Base-by-base conservation (phyloP, 2,113 vertebrate genomes). In the Varanus salvator region DNA sequence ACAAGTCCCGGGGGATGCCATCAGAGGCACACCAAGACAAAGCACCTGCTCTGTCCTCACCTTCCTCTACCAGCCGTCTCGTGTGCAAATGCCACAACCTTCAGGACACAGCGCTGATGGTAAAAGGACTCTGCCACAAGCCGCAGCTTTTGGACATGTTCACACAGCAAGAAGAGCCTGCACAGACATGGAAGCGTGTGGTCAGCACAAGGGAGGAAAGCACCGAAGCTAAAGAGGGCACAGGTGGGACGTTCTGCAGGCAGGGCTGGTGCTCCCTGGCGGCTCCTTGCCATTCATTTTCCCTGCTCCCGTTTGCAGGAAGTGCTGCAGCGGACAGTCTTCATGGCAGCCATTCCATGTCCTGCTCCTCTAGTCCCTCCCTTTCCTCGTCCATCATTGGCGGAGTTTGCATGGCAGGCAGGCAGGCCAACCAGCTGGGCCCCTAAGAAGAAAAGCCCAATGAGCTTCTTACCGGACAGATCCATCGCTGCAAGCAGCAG, bases 71-170 rank as follows among this genome's bases (percentile, higher is more conserved):
- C 92, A 44, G 91, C 75, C 38, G 48, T 4, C 1, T 90, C 69
- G 2, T 97, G 95, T 1, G 92, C 92, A 74, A 98, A 98, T 0
- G 97, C 88, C 89, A 98, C 96, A 75, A 99, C 97, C 90, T 98
- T 98, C 93, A 99, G 98, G 88, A 99, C 98, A 87, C 99, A 99
- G 31, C 98, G 97, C 95, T 98, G 97, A 91, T 99, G 99, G 91
- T 98, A 93, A 93, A 98, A 99, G 0, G 97, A 98, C 94, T 99
- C 99, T 8, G 98, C 98, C 31, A 98, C 88, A 85, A 99, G 96
- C 83, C 97, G 94, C 52, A 99, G 93, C 68, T 94, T 96, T 88
- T 17, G 96, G 31, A 96, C 89, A 0, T 77, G 92, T 94, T 98
- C 98, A 89, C 92, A 96, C 81, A 99, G 91, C 11, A 97, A 94